These are phyloP conservation scores for Elanus axillaris DNA, from an alignment of 2,113 vertebrate genomes.

Conservation along the genomic window DNA sequence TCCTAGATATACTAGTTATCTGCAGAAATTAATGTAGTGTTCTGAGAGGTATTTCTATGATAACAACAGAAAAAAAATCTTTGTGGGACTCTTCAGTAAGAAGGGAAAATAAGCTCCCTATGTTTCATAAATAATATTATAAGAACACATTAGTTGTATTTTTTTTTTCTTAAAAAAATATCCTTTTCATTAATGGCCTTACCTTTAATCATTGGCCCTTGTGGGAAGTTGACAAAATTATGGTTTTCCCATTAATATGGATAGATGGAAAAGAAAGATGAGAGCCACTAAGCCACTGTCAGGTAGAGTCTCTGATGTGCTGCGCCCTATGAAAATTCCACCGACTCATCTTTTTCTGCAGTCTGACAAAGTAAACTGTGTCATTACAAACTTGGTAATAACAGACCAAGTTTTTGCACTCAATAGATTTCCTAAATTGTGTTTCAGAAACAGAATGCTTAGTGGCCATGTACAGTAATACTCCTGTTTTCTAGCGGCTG, in stretches of 20 bases:
- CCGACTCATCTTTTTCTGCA: neutral
- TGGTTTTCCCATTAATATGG: neutral
- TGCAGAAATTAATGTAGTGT: neutral
- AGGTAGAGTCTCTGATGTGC: neutral
- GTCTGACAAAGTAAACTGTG: neutral
- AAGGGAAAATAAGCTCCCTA: neutral
- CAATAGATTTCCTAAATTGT: neutral
- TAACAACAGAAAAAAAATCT: neutral
- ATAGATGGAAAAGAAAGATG: neutral
- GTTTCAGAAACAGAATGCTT: rapidly evolving
- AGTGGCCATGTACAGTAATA: rapidly evolving
- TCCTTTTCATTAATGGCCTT: neutral
- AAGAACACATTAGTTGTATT: neutral
- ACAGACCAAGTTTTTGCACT: neutral
- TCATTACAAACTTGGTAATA: neutral
- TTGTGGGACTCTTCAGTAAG: neutral
- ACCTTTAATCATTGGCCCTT: neutral
- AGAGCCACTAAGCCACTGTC: neutral
- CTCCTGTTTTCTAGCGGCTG: neutral
- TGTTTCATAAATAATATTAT: neutral
- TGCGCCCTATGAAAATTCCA: neutral
- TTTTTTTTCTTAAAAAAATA: neutral
- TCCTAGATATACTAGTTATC: neutral
- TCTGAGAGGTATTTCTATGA: neutral
- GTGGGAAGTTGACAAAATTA: neutral